These are phyloP conservation scores for Lonchura striata DNA, from an alignment of 2,113 vertebrate species.

Conservation along the genomic window DNA sequence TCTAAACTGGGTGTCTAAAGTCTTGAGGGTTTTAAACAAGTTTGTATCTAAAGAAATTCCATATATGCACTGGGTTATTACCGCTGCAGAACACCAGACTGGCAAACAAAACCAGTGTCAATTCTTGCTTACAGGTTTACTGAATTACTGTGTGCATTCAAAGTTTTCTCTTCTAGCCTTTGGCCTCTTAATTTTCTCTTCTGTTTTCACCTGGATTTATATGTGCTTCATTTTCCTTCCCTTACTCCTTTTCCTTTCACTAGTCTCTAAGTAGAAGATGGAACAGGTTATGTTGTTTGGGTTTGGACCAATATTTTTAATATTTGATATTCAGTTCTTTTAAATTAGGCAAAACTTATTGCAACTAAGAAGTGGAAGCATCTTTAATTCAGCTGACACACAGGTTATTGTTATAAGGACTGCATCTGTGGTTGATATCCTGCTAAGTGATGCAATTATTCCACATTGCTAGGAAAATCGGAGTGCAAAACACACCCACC, in stretches of 20 bases:
- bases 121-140: not conserved
- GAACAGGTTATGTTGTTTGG: not conserved
- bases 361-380: not conserved
- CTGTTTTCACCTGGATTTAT: not conserved
- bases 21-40: not conserved
- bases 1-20: not conserved
- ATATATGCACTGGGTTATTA: not conserved
- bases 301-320: not conserved
- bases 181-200: not conserved
- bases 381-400: not conserved
- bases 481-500: not conserved
- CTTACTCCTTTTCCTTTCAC: not conserved
- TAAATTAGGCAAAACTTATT: not conserved
- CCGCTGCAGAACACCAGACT: not conserved
- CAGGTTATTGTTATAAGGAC: not conserved
- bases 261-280: not conserved
- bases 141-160: not conserved
- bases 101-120: not conserved
- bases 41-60: not conserved
- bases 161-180: not conserved
- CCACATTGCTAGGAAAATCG: not conserved
- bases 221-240: not conserved
- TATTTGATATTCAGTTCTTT: not conserved
- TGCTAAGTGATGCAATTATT: not conserved
- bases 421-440: not conserved